Evolutionary conservation across 1,140 invertebrate genomes (phyloP).

Genomic region (Caenorhabditis briggsae): DNA sequence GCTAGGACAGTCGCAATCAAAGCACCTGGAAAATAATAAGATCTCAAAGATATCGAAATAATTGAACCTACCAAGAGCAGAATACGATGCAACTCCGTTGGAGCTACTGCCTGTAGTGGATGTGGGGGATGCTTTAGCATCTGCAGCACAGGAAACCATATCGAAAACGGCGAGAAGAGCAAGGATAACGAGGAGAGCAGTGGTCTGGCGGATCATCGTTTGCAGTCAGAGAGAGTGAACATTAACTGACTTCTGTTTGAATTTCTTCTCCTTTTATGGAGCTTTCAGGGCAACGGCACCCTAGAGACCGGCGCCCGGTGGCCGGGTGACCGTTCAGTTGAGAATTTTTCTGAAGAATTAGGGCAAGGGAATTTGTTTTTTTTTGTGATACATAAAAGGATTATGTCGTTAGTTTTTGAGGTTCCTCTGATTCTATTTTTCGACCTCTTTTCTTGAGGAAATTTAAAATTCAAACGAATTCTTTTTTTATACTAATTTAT

Average conservation of each 20-base stretch:
- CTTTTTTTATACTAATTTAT: too few species aligned
- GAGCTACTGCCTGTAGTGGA: not conserved
- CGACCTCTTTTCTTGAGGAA: too few species aligned
- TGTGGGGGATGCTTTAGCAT: too few species aligned
- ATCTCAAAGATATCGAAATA: not conserved
- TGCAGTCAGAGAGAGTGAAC: not conserved
- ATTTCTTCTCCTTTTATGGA: not conserved
- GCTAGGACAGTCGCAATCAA: not conserved
- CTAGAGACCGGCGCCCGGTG: not conserved
- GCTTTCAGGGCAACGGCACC: not conserved
- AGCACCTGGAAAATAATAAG: not conserved
- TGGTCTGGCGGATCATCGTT: not conserved
- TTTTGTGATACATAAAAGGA: too few species aligned
- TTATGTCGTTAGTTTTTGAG: too few species aligned
- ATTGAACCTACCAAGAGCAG: not conserved
- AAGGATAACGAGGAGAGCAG: constrained; percentile 24
- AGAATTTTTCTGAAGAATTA: not conserved
- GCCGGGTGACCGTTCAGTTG: not conserved
- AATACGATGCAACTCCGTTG: not conserved
- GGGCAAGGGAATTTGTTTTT: too few species aligned
- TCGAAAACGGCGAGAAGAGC: not conserved
- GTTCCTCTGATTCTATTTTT: too few species aligned
- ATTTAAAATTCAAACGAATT: too few species aligned
- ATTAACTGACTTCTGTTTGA: not conserved
- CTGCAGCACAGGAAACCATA: not conserved